phyloP scores from a whole-genome alignment of 2,888 invertebrate genomes.

The Panzeria rudis region DNA sequence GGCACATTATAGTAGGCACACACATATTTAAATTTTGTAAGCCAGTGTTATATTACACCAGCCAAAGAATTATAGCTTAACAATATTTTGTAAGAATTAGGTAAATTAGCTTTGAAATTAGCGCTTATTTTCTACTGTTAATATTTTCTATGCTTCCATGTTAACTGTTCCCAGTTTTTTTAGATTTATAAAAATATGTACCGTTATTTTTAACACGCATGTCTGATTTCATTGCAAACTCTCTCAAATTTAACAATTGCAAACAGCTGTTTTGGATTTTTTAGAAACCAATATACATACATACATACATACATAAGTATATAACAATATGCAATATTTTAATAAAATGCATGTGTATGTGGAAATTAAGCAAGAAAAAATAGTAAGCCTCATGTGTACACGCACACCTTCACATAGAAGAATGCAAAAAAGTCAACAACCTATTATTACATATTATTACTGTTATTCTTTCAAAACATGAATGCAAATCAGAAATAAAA shows the following conservation, averaged over 20 bases:
- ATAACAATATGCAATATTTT: too few species aligned
- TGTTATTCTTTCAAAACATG: slow-evolving; percentile 6
- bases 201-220: slow-evolving; percentile 42
- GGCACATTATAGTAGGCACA: too few species aligned
- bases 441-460: slow-evolving; percentile 32
- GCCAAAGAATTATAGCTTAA: too few species aligned
- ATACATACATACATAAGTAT: background rate
- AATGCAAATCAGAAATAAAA: background rate
- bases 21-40: too few species aligned
- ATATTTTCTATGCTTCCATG: background rate
- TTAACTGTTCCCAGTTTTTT: slow-evolving; percentile 14
- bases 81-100: too few species aligned
- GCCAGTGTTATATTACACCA: too few species aligned
- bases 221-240: slow-evolving; percentile 20
- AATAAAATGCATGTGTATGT: background rate
- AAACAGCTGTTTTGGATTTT: slow-evolving; percentile 54
- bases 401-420: background rate
- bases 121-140: background rate
- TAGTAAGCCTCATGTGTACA: background rate
- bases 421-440: slow-evolving; percentile 60
- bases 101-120: background rate
- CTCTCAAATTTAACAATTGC: background rate
- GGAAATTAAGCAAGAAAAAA: background rate
- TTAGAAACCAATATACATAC: background rate
- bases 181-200: background rate